Base-by-base conservation (phyloP, 2,797 vertebrate species). In the Momotus momota region DNA sequence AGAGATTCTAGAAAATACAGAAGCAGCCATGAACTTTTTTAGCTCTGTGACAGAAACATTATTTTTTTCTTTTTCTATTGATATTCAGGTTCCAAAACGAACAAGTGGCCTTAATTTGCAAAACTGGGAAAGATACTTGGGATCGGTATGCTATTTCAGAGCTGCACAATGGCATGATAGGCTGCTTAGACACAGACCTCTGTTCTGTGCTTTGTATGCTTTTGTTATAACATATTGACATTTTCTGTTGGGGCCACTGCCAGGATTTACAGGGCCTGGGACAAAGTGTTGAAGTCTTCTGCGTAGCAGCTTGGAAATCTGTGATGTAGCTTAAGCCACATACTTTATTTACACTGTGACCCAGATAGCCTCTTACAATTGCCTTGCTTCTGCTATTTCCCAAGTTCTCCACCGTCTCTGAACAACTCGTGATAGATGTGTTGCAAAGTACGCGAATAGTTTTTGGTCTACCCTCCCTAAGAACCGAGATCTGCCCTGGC, bases 61-160 rank as follows among this genome's bases (percentile, higher is more conserved):
- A 73, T 96, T 96, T 94, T 97, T 77, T 97, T 80, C 96, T 94
- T 96, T 73, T 97, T 97, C 92, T 96, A 45, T 97, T 96, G 80
- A 97, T 96, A 95, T 95, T 94, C 94, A 98, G 98, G 98, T 98
- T 98, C 97, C 98, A 98, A 97, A 98, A 94, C 90, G 98, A 98
- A 91, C 98, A 98, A 96, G 98, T 98, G 91, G 98, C 98, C 95
- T 95, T 98, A 95, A 98, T 98, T 96, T 98, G 98, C 97, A 98
- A 98, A 98, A 98, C 98, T 95, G 98, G 98, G 91, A 98, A 98
- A 98, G 98, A 97, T 97, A 98, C 98, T 87, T 97, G 98, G 98
- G 98, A 98, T 97, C 97, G 98, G 98, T 98, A 98, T 97, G 98
- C 96, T 85, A 46, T 81, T 96, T 92, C 86, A 77, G 77, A 93